Evolutionary conservation across 2,113 vertebrate species (phyloP), one percentile per base, ranked within the genome.

Genomic region (Cebidichthys violaceus): DNA sequence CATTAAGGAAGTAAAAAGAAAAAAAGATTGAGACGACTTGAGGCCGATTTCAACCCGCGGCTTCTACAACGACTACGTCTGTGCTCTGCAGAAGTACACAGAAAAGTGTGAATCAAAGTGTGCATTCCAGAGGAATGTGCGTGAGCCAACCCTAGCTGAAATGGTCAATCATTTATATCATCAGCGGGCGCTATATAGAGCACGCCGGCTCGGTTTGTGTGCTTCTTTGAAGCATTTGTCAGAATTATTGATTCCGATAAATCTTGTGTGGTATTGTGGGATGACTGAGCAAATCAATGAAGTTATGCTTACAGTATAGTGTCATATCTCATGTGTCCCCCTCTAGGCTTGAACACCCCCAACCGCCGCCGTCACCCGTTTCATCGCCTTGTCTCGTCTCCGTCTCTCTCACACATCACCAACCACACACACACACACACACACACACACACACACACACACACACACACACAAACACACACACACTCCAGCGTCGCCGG

Each of bases 301-400:
- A 86, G 92, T 96, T 95, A 94, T 91, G 90, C 80, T 90, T 89
- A 89, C 87, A 89, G 83, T 87, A 89, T 76, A 84, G 83, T 91
- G 88, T 91, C 87, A 90, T 90, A 89, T 90, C 87, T 90, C 87
- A 86, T 86, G 89, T 82, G 85, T 86, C 54, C 66, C 81, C 68
- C 83, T 82, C 81, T 45, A 65, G 70, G 77, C 81, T 86, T 79
- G 75, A 88, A 75, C 37, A 27, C 45, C 45, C n/a, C 29, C 33
- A 6, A 6, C 69, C 43, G 9, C 60, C 77, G 73, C 68, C 66
- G 24, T 77, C 70, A 87, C 78, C 89, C 83, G 86, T 88, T 89
- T 90, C 86, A 90, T 81, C 50, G 39, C 79, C 86, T 90, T 43
- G 17, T 83, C 85, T 85, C 9, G 0, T 75, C 57, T 80, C 70